These are phyloP conservation scores for Calliphora vomitoria DNA, from an alignment of 2,888 invertebrate species.

Conservation along the genomic window DNA sequence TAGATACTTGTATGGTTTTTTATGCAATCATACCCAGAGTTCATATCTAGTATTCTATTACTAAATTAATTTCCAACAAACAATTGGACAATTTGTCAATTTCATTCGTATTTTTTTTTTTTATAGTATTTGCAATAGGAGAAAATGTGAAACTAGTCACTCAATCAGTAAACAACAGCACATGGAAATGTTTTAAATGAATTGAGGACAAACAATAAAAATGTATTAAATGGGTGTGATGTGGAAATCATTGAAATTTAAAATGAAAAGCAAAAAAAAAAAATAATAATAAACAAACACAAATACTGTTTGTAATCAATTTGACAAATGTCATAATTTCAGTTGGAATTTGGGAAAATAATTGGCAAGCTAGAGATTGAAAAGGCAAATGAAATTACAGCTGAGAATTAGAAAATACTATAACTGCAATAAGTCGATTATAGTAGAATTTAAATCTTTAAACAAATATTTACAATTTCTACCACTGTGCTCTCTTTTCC, in stretches of 20 bases:
- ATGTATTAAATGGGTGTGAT: conserved; percentile 59
- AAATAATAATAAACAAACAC: background rate
- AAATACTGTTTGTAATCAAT: conserved; percentile 4
- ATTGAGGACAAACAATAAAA: conserved; percentile 57
- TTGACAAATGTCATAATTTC: conserved; percentile 36
- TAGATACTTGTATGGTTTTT: background rate
- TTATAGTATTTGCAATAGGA: conserved; percentile 40
- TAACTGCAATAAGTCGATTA: too few relatives aligned
- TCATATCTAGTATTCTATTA: conserved; percentile 53
- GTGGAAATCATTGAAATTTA: conserved; percentile 53
- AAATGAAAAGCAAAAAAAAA: background rate
- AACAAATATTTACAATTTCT: too few relatives aligned
- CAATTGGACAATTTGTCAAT: conserved; percentile 66
- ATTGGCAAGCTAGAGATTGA: too few relatives aligned
- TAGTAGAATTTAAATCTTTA: too few relatives aligned
- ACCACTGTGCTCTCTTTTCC: background rate
- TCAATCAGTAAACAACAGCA: background rate
- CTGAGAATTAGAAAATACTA: background rate
- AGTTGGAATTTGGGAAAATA: conserved; percentile 23
- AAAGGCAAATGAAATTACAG: too few relatives aligned
- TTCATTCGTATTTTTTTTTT: conserved; percentile 7
- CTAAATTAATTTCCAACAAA: conserved; percentile 49
- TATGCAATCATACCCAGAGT: conserved; percentile 28
- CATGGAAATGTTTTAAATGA: conserved; percentile 47
- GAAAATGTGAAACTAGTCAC: conserved; percentile 39